Conservation (phyloP, 2,113 vertebrate genomes). For the Fulica atra region DNA sequence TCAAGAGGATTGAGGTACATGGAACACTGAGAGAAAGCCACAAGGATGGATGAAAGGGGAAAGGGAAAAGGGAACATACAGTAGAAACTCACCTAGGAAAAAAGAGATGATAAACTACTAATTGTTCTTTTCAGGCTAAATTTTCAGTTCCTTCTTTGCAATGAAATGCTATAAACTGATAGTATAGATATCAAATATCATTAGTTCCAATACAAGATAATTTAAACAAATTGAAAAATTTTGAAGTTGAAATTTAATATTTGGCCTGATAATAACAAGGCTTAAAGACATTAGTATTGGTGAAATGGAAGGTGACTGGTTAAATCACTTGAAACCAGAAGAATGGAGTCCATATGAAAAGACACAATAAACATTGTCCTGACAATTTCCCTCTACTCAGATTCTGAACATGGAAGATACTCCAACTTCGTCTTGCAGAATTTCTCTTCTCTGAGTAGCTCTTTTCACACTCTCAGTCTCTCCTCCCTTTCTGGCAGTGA, state of each 20-base stretch:
- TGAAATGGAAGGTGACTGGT: neutral
- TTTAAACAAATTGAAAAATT: neutral
- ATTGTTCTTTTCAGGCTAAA: neutral
- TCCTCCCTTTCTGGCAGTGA: slow-evolving; percentile 24
- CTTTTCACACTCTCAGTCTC: neutral
- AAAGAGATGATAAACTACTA: neutral
- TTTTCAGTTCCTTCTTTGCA: neutral
- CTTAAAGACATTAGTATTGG: neutral
- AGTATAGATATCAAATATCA: neutral
- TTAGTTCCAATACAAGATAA: neutral
- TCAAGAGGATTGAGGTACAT: neutral
- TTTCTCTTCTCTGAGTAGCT: neutral
- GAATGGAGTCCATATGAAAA: neutral
- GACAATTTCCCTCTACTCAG: neutral
- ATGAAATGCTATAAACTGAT: neutral
- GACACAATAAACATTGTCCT: rapidly evolving
- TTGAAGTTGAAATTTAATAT: neutral
- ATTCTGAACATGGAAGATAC: neutral
- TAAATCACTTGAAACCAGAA: neutral
- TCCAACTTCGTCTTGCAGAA: neutral
- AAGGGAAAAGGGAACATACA: neutral
- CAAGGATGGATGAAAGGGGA: neutral
- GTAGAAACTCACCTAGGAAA: neutral
- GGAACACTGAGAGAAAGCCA: neutral
- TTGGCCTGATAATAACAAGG: neutral